Evolutionary conservation across 2,797 vertebrate genomes (phyloP).

Genomic region (Liparis tanakae): DNA sequence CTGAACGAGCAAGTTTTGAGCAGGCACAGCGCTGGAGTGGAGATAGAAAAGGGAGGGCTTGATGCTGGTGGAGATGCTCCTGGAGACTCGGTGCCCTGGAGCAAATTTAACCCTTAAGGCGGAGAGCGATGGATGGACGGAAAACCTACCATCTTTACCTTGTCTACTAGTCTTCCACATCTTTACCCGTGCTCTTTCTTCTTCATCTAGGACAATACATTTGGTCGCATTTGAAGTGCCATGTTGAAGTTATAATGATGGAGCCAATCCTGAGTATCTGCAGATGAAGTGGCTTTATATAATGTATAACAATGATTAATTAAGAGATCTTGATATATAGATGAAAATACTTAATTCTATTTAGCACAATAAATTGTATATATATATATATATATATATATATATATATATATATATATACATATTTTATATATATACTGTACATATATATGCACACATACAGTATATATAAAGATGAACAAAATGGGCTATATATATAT

Average conservation of each 20-base stretch:
- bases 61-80: constrained; percentile 66
- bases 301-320: not conserved
- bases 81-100: constrained; percentile 44
- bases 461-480: no score
- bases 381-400: not conserved
- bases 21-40: no score
- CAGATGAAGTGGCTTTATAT: not conserved
- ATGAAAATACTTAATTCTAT: not conserved
- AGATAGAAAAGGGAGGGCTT: constrained; percentile 50
- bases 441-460: no score
- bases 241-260: not conserved
- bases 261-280: not conserved
- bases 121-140: constrained; percentile 44
- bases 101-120: constrained; percentile 46
- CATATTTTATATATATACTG: no score
- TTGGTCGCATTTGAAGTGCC: no score
- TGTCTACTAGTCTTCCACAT: not conserved
- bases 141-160: constrained; percentile 13
- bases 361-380: not conserved
- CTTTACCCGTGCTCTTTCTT: not conserved
- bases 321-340: not conserved
- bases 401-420: not conserved
- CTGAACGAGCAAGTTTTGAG: no score
- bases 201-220: no score
- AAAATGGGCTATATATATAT: no score